These are phyloP conservation scores for Anthoscopus minutus DNA, from an alignment of 2,113 vertebrate genomes.

Conservation along the genomic window DNA sequence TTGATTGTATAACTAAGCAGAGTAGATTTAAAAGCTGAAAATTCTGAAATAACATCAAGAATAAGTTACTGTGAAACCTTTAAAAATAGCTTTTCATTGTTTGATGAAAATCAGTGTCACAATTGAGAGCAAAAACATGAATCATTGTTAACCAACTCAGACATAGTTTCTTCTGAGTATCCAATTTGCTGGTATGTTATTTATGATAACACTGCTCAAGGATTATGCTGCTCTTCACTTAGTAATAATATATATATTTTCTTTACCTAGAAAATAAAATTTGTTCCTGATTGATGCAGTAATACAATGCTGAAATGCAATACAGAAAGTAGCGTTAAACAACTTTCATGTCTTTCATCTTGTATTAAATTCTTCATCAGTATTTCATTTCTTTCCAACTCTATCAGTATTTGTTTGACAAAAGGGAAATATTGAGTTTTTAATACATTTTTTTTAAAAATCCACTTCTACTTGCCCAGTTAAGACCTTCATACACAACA, in stretches of 20 bases:
- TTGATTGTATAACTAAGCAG: slow-evolving; percentile 38
- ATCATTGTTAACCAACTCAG: background rate
- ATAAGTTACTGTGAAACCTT: slow-evolving; percentile 11
- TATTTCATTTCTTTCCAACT: background rate
- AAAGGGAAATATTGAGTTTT: background rate
- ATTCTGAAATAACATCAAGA: slow-evolving; percentile 29
- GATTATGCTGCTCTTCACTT: background rate
- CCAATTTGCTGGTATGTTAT: background rate
- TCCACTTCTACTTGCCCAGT: background rate
- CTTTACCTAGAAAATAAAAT: background rate
- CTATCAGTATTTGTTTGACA: background rate
- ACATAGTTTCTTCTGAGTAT: background rate
- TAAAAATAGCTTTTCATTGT: slow-evolving; percentile 45
- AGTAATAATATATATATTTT: background rate
- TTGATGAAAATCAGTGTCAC: background rate
- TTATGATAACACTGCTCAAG: background rate
- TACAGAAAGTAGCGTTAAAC: background rate
- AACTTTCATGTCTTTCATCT: background rate
- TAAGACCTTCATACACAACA: background rate
- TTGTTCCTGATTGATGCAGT: background rate
- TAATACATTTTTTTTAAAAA: background rate
- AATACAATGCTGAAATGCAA: background rate
- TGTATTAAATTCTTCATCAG: too few species aligned
- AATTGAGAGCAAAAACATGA: background rate
- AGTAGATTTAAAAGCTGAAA: slow-evolving; percentile 41